Evolutionary conservation across 2,888 invertebrate species (phyloP).

Genomic region (Ramazzottius varieornatus): DNA sequence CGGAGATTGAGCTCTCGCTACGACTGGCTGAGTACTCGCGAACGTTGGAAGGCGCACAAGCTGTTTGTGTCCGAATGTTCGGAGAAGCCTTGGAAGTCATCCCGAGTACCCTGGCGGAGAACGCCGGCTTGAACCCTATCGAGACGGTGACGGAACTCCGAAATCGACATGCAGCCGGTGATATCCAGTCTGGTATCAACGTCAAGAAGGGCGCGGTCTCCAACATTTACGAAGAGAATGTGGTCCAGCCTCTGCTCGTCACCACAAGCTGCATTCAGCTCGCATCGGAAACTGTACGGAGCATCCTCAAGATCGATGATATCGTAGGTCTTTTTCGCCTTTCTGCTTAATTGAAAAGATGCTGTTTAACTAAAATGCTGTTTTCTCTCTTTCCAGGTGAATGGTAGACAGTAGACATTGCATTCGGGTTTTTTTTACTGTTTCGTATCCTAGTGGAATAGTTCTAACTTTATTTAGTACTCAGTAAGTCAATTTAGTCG

Average conservation of each 20-base stretch:
- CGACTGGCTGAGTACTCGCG: slow-evolving; percentile 53
- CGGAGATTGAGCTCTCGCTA: slow-evolving; percentile 76
- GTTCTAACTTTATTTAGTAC: too few species aligned
- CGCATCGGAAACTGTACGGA: slow-evolving; percentile 82
- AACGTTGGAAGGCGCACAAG: slow-evolving; percentile 62
- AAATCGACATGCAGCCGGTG: slow-evolving; percentile 64
- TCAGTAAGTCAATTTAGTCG: too few species aligned
- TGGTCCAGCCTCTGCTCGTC: slow-evolving; percentile 85
- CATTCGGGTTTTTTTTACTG: background rate
- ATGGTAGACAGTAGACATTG: background rate
- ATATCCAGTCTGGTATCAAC: slow-evolving; percentile 70
- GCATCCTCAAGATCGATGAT: slow-evolving; percentile 96
- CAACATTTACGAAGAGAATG: slow-evolving; percentile 84
- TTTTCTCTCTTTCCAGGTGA: background rate
- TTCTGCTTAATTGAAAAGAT: background rate
- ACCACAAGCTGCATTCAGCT: slow-evolving; percentile 71
- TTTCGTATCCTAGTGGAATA: too few species aligned
- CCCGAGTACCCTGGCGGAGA: slow-evolving; percentile 67
- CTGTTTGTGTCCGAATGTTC: slow-evolving; percentile 71
- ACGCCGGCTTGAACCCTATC: slow-evolving; percentile 72
- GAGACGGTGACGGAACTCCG: slow-evolving; percentile 84
- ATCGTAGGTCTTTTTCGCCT: slow-evolving; percentile 40
- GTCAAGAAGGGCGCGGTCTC: slow-evolving; percentile 77
- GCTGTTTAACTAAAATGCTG: too few species aligned
- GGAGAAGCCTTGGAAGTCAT: slow-evolving; percentile 84